Evolutionary conservation across 2,888 invertebrate genomes (phyloP).

Genomic region (Pachliopta kotzebuea): DNA sequence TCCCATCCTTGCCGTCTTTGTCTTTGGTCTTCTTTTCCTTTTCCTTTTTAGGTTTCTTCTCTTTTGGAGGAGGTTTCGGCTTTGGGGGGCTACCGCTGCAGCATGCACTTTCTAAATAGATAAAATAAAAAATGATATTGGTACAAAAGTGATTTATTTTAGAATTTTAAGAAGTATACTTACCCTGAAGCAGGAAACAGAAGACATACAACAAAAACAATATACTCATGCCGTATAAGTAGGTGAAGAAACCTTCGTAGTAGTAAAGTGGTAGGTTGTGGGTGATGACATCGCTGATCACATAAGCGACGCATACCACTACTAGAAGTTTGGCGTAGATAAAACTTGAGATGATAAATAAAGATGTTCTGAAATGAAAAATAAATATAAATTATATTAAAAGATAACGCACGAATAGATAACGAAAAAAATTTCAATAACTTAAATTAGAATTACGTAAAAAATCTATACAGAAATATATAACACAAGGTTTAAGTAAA

Average conservation of each 20-base stretch:
- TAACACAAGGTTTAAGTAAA: too few species aligned
- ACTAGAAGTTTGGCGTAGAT: constrained; percentile 97
- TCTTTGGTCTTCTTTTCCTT: constrained; percentile 83
- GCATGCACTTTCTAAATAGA: constrained; percentile 86
- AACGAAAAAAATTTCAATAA: too few species aligned
- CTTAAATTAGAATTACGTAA: too few species aligned
- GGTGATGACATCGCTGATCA: constrained; percentile 96
- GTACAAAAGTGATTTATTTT: neutral
- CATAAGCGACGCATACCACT: constrained; percentile 95
- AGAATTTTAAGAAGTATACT: neutral
- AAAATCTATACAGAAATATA: too few species aligned
- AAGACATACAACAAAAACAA: constrained; percentile 96
- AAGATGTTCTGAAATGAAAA: constrained; percentile 89
- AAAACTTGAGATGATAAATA: constrained; percentile 97
- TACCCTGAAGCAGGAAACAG: constrained; percentile 94
- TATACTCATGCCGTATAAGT: constrained; percentile 95
- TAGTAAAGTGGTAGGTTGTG: constrained; percentile 95
- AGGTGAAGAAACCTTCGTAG: constrained; percentile 97
- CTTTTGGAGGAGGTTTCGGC: constrained; percentile 83
- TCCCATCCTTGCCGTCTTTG: constrained; percentile 74
- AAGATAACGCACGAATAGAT: neutral
- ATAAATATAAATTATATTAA: neutral
- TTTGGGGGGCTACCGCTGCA: constrained; percentile 87
- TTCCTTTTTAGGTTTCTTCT: constrained; percentile 85
- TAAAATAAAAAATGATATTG: constrained; percentile 5